Base-by-base conservation (phyloP, 2,797 vertebrate species). In the Phrynocephalus forsythii region DNA sequence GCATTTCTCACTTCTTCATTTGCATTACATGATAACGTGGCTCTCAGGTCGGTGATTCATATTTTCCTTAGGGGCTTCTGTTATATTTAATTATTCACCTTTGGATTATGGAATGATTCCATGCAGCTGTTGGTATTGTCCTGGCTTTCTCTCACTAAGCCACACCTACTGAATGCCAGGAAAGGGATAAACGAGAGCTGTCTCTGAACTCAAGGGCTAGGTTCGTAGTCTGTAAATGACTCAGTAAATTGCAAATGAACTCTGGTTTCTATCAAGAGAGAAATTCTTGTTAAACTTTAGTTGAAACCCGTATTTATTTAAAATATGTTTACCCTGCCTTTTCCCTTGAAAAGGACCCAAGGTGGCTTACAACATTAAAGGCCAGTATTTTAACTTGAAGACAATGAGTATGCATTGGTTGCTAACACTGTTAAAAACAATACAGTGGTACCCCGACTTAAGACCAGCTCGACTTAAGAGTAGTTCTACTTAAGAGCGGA, bases 41-140 rank as follows among this genome's bases (percentile, higher is more conserved):
- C 88, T 89, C 89, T 92, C 95, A 95, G 85, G 93, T 88, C 90
- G 86, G 92, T 96, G 96, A 96, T 93, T 96, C 96, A 96, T 91
- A 79, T 93, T 50, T 88, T 94, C 95, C 95, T 91, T 93, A 71
- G 93, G 91, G 91, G 85, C 91, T 94, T 92, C 82, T 87, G 89
- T 94, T 92, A 89, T 92, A 94, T 93, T 94, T 94, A 95, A 90
- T 92, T 95, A 90, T 91, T 88, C 92, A 93, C 88, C 92, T 94
- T 95, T 93, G 79, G 72, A 89, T 91, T 13, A 30, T 95, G 94
- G 95, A 95, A 95, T 95, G 89, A 91, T 92, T 95, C 93, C 93
- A 94, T 91, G 86, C 88, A 93, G 94, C 94, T 93, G 87, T 88
- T 95, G 95, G 94, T 91, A 91, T 94, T 91, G 85, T 88, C 90